Evolutionary conservation across 2,113 vertebrate genomes (phyloP).

Genomic region (Heterotilapia buettikoferi): DNA sequence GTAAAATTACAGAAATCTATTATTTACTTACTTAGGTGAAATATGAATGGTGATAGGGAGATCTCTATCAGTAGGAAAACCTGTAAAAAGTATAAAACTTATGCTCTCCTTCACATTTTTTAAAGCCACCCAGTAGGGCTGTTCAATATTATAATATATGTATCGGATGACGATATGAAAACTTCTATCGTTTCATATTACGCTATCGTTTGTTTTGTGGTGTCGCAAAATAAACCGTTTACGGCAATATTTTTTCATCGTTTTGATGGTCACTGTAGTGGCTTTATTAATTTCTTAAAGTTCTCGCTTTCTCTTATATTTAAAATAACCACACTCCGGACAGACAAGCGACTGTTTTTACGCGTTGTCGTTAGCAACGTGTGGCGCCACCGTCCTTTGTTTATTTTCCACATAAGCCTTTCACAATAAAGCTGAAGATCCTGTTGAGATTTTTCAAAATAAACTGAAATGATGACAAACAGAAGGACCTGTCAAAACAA

Average conservation of each 20-base stretch:
- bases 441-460: background rate
- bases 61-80: background rate
- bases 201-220: background rate
- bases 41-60: background rate
- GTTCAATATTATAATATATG: background rate
- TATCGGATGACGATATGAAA: background rate
- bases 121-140: background rate
- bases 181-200: rapidly evolving
- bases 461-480: background rate
- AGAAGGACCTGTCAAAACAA: background rate
- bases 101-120: background rate
- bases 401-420: background rate
- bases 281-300: background rate
- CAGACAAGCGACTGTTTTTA: background rate
- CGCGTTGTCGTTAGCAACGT: rapidly evolving
- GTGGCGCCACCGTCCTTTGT: rapidly evolving
- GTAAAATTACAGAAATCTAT: background rate
- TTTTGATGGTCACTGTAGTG: background rate
- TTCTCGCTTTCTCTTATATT: background rate
- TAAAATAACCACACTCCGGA: background rate
- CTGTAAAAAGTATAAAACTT: background rate
- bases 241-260: background rate
- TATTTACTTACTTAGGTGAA: background rate
- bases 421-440: background rate
- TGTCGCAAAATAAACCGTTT: background rate